These are phyloP conservation scores for Nyctalus aviator DNA, from an alignment of 2,797 vertebrate genomes.

Conservation along the genomic window DNA sequence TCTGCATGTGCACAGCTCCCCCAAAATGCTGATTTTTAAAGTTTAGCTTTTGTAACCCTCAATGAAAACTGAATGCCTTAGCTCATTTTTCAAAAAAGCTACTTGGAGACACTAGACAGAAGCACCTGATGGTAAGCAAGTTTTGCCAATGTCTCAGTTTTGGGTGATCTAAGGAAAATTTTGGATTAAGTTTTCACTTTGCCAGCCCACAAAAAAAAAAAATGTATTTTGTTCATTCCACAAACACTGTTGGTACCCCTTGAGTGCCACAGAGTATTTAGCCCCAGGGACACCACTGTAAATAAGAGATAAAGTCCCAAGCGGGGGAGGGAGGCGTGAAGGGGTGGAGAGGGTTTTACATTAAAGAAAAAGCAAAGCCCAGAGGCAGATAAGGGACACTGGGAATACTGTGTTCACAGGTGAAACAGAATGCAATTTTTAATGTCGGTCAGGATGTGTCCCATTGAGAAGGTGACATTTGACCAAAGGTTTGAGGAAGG, in stretches of 20 bases:
- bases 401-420: neutral
- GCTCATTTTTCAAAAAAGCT: neutral
- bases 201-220: neutral
- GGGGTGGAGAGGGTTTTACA: neutral
- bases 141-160: neutral
- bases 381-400: neutral
- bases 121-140: neutral
- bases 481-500: neutral
- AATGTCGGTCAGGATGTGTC: neutral
- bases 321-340: too few relatives aligned
- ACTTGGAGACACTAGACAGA: neutral
- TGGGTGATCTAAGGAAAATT: neutral
- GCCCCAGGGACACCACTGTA: neutral
- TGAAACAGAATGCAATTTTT: neutral
- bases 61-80: conserved; percentile 49
- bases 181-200: conserved; percentile 13
- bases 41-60: conserved; percentile 7
- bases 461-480: neutral
- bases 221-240: neutral
- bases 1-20: neutral
- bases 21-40: conserved; percentile 44
- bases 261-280: neutral
- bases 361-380: neutral
- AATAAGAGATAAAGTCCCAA: neutral
- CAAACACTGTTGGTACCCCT: neutral